Evolutionary conservation across 2,113 vertebrate genomes (phyloP), one percentile per base, ranked within the genome.

Genomic region (Sinocyclocheilus rhinocerous): DNA sequence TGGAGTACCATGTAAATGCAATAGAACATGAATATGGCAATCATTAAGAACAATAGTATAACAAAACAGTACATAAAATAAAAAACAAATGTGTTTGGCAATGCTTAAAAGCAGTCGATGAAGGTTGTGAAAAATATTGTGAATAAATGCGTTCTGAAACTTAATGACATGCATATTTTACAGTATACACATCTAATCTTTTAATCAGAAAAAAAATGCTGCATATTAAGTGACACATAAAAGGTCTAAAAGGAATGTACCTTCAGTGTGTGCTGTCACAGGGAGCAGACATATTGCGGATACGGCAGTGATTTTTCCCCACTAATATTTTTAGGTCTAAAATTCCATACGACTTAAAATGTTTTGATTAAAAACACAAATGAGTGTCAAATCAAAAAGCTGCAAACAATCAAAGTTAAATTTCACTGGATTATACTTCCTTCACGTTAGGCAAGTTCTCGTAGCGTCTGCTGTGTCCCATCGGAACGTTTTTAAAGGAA

Each of bases 221-320:
- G n/a, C 9, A 52, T 29, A 20, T 10, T 12, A 79, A 69, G 48
- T 11, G 12, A n/a, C 26, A 48, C 7, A 52, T 33, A 55, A 3
- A 6, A 8, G 5, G 29, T 5, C 45, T 33, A 55, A 3, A 6
- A 8, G 5, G 29, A 16, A 26, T 45, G 59, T 86, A 87, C 76
- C 89, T 86, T 81, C 9, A 52, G 0, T 50, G 63, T 50, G 72
- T 24, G 18, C 20, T 16, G 36, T 45, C 24, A 55, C 73, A 81
- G 83, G 61, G 83, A 52, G 70, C 87, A 85, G 77, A 79, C 88
- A 89, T 87, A 81, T 83, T 89, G 70, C 55, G 61, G 72, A 83
- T 87, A 91, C 48, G 36, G 4, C 42, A 36, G 8, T 67, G n/a
- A 0, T 16, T 26, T 50, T 15, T 9, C 6, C 42, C 42, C 33